Conservation (phyloP, 2,797 vertebrate species). For the Geotrypetes seraphini region DNA sequence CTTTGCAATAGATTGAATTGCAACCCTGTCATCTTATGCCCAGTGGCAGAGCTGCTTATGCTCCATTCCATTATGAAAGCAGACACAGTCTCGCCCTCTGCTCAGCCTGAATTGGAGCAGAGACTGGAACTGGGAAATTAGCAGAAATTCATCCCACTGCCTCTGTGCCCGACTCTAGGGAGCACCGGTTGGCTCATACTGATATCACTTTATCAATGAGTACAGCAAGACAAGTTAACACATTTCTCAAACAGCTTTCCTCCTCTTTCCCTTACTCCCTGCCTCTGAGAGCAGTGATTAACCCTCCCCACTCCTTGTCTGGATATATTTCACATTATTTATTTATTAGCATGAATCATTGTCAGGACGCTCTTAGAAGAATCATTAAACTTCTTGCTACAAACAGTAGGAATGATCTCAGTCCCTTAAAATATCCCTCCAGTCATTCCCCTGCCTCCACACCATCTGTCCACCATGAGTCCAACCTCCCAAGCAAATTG, state of each 20-base stretch:
- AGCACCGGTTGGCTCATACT: no score
- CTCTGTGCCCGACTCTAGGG: background rate
- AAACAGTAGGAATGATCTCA: conserved; percentile 18
- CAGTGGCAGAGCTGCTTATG: no score
- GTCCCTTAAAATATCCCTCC: background rate
- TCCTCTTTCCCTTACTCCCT: background rate
- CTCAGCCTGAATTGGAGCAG: no score
- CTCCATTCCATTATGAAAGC: no score
- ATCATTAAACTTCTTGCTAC: conserved; percentile 19
- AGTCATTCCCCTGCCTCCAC: background rate
- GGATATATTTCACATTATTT: conserved; percentile 41
- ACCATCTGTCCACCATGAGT: background rate
- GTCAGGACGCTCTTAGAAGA: conserved; percentile 26
- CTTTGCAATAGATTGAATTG: no score
- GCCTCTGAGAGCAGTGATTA: background rate
- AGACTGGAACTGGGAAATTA: no score
- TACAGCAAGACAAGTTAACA: background rate
- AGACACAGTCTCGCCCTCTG: no score
- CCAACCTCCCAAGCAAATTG: background rate
- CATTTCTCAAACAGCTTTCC: background rate
- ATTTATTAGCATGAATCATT: conserved; percentile 50
- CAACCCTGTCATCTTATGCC: no score
- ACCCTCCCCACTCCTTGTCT: background rate
- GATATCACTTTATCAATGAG: background rate
- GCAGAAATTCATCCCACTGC: no score